Evolutionary conservation across 2,888 invertebrate genomes (phyloP).

Genomic region (Drosophila putrida): DNA sequence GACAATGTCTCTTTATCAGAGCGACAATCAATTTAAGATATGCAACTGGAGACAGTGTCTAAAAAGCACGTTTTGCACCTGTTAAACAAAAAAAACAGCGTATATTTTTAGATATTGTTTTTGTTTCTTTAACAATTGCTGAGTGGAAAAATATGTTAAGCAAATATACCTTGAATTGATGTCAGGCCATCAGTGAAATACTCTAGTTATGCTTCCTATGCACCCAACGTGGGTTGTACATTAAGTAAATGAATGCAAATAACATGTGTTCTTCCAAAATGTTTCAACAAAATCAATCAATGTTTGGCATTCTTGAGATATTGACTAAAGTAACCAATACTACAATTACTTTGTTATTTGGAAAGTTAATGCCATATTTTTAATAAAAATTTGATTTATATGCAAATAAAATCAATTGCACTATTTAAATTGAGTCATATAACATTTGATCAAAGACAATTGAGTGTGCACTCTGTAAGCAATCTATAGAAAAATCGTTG

Average conservation of each 20-base stretch:
- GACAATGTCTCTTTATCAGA: slow-evolving; percentile 36
- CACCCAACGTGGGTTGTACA: slow-evolving; percentile 2
- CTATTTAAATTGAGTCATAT: too few relatives aligned
- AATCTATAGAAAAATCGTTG: too few relatives aligned
- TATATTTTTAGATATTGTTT: background rate
- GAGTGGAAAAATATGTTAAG: slow-evolving; percentile 65
- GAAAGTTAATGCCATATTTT: too few relatives aligned
- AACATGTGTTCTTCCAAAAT: background rate
- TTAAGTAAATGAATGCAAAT: slow-evolving; percentile 31
- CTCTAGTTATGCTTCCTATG: slow-evolving; percentile 13
- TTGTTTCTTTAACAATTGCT: slow-evolving; percentile 2
- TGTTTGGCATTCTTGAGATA: background rate
- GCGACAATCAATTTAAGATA: slow-evolving; percentile 42
- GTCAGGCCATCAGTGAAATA: slow-evolving; percentile 8
- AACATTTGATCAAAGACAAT: too few relatives aligned
- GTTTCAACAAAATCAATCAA: background rate
- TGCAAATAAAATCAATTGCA: too few relatives aligned
- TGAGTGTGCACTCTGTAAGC: too few relatives aligned
- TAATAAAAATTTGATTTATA: too few relatives aligned
- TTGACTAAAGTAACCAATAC: too few relatives aligned
- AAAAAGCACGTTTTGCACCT: slow-evolving; percentile 14
- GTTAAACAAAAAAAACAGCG: background rate
- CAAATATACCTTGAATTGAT: slow-evolving; percentile 22
- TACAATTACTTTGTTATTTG: too few relatives aligned
- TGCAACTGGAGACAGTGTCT: slow-evolving; percentile 4